A percentile compares a stretch with the other conserved stretches of the same genome.
phyloP scores from a whole-genome alignment of 2,888 invertebrate species.

The Diaprepes abbreviatus region DNA sequence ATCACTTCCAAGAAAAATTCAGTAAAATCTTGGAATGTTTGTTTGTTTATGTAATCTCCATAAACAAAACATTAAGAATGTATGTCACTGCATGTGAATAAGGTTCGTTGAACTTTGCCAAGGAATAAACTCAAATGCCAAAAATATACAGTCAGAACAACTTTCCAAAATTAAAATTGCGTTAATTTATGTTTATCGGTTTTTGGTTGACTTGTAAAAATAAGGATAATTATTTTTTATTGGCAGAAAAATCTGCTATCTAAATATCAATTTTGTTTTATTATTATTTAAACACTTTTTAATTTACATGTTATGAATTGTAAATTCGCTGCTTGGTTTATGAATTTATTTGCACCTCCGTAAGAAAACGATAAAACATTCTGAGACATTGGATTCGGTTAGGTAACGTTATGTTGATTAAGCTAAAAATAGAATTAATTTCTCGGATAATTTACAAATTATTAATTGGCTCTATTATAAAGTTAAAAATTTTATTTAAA shows the following conservation, averaged over 20 bases:
- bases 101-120: conserved; percentile 44
- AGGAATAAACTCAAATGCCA: conserved; percentile 46
- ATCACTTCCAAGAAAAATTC: conserved; percentile 34
- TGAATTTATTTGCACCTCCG: neutral
- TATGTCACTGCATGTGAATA: conserved; percentile 46
- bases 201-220: conserved; percentile 32
- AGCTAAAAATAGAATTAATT: neutral
- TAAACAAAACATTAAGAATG: conserved; percentile 47
- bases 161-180: conserved; percentile 50
- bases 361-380: neutral
- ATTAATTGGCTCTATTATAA: too few species aligned
- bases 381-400: neutral
- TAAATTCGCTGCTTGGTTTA: neutral
- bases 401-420: neutral
- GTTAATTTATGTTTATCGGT: conserved; percentile 46
- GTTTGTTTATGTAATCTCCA: conserved; percentile 43
- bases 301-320: conserved; percentile 23
- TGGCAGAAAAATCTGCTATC: conserved; percentile 16
- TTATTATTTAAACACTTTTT: conserved; percentile 28
- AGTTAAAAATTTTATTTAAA: too few species aligned
- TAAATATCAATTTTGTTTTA: conserved; percentile 20
- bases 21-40: conserved; percentile 33
- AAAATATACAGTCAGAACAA: conserved; percentile 45
- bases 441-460: too few species aligned
- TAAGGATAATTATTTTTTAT: conserved; percentile 30